Conservation (phyloP, 2,888 invertebrate genomes). For the Agelastica alni region DNA sequence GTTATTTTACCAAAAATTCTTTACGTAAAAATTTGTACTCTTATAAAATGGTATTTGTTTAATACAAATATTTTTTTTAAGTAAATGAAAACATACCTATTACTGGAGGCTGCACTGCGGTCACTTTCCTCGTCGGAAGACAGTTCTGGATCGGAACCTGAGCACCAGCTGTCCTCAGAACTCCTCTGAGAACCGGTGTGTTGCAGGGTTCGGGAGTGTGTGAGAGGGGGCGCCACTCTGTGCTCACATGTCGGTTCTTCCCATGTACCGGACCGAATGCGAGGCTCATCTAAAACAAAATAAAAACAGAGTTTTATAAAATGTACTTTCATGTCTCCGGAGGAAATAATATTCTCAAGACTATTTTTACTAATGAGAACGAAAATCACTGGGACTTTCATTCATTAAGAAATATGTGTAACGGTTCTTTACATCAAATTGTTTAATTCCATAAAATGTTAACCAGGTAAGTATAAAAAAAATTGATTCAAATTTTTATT, state of each 20-base stretch:
- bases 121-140: conserved; percentile 70
- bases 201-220: conserved; percentile 58
- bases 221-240: conserved; percentile 59
- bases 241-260: conserved; percentile 67
- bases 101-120: conserved; percentile 57
- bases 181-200: conserved; percentile 56
- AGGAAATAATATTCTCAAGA: too few relatives aligned
- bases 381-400: background rate
- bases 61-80: too few relatives aligned
- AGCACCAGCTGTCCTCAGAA: conserved; percentile 70
- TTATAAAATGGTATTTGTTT: too few relatives aligned
- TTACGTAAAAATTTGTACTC: too few relatives aligned
- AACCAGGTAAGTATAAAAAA: too few relatives aligned
- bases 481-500: too few relatives aligned
- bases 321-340: too few relatives aligned
- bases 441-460: too few relatives aligned
- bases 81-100: conserved; percentile 51
- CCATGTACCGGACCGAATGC: conserved; percentile 77
- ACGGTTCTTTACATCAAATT: background rate
- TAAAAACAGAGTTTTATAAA: conserved; percentile 8
- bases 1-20: too few relatives aligned
- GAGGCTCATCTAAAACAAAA: conserved; percentile 73
- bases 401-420: background rate
- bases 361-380: background rate
- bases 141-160: conserved; percentile 65